phyloP scores from a whole-genome alignment of 1,140 invertebrate genomes.

The Littorina saxatilis region DNA sequence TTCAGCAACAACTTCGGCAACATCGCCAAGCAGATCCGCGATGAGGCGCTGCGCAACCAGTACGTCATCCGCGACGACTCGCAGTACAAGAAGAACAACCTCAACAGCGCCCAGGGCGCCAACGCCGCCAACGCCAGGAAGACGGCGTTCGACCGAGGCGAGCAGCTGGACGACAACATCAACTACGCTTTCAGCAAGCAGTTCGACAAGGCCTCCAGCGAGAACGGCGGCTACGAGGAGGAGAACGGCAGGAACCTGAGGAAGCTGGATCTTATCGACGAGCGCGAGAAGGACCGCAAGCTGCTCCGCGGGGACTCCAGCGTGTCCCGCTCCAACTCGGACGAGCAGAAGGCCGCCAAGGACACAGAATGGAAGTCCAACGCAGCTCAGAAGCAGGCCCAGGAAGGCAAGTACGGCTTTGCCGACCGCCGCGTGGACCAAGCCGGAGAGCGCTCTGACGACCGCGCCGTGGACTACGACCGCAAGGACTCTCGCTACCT shows the following conservation, averaged over 20 bases:
- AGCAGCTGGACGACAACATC: constrained; percentile 40
- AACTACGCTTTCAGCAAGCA: constrained; percentile 41
- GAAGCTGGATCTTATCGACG: constrained; percentile 38
- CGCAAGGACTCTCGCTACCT: constrained; percentile 40
- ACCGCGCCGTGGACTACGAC: constrained; percentile 36
- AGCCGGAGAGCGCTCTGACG: constrained; percentile 40
- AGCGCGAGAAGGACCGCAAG: constrained; percentile 40
- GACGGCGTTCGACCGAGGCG: constrained; percentile 42
- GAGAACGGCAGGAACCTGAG: constrained; percentile 32
- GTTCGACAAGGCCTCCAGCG: constrained; percentile 40
- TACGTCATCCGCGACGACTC: constrained; percentile 36
- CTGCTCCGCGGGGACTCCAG: constrained; percentile 26
- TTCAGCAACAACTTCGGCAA: constrained; percentile 35
- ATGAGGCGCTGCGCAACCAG: constrained; percentile 36
- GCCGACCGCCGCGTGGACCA: constrained; percentile 37
- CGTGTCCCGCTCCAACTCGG: constrained; percentile 23
- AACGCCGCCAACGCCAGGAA: constrained; percentile 41
- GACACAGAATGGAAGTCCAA: constrained; percentile 38
- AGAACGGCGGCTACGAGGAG: constrained; percentile 49
- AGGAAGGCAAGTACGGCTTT: constrained; percentile 41
- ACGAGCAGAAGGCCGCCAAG: constrained; percentile 43
- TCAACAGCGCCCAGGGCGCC: constrained; percentile 31
- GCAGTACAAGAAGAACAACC: constrained; percentile 29
- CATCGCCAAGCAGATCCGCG: constrained; percentile 38
- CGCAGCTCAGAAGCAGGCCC: constrained; percentile 42